Conservation (phyloP, 2,888 invertebrate genomes). For the Chymomyza caudatula region DNA sequence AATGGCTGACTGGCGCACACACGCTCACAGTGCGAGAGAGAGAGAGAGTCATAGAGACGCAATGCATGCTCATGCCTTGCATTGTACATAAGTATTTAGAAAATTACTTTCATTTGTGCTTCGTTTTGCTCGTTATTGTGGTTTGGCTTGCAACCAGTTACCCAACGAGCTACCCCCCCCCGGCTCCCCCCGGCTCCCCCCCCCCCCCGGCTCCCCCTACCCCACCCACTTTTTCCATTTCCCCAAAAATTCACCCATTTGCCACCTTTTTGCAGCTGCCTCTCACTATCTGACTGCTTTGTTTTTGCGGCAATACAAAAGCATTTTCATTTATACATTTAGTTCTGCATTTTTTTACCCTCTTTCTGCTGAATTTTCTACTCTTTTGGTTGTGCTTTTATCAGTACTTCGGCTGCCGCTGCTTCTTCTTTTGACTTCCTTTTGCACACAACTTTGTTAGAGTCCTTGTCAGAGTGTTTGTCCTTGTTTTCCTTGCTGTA, state of each 20-base stretch:
- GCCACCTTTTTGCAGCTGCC: neutral
- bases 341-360: conserved; percentile 31
- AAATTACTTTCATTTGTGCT: conserved; percentile 70
- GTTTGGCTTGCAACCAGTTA: conserved; percentile 26
- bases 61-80: conserved; percentile 13
- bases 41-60: conserved; percentile 6
- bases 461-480: neutral
- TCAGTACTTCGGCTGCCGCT: neutral
- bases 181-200: too few relatives aligned
- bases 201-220: neutral
- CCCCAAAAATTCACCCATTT: too few relatives aligned
- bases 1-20: conserved; percentile 39
- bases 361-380: neutral
- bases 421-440: neutral
- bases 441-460: neutral
- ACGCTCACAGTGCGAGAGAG: conserved; percentile 17
- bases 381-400: neutral
- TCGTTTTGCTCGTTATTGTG: conserved; percentile 62
- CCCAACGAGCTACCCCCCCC: neutral
- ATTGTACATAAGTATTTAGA: conserved; percentile 57
- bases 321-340: conserved; percentile 69
- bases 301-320: conserved; percentile 61
- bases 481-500: conserved; percentile 5
- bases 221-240: neutral
- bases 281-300: neutral